Percentiles rank a stretch among this genome's conserved stretches.
Conservation (phyloP, 1,140 invertebrate genomes). For the Drosophila santomea region DNA sequence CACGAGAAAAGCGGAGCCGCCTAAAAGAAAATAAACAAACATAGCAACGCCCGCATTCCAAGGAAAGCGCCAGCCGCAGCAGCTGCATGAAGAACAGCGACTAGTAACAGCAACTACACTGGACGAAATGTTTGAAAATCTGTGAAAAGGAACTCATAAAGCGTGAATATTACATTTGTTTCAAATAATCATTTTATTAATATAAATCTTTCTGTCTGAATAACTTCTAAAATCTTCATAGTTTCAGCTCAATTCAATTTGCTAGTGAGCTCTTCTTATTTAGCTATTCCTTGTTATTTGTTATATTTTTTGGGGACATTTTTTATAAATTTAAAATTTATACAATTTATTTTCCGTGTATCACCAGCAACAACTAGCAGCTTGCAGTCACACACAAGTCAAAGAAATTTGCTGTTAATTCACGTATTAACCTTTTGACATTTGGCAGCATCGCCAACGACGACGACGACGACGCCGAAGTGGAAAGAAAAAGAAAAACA, state of each 20-base stretch:
- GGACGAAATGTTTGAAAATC: neutral
- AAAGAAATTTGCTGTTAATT: conserved; percentile 84
- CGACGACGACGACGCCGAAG: conserved; percentile 27
- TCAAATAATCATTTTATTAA: too few species aligned
- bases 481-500: conserved; percentile 47
- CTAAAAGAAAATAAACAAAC: conserved; percentile 57
- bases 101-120: conserved; percentile 10
- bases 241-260: too few species aligned
- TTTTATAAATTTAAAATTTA: too few species aligned
- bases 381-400: conserved; percentile 76
- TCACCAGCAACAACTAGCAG: conserved; percentile 26
- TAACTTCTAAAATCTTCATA: too few species aligned
- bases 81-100: conserved; percentile 61
- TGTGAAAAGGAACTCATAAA: neutral
- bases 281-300: too few species aligned
- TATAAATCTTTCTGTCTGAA: too few species aligned
- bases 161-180: too few species aligned
- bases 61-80: conserved; percentile 76
- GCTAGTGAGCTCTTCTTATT: too few species aligned
- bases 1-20: conserved; percentile 34
- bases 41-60: conserved; percentile 76
- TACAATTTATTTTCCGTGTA: neutral
- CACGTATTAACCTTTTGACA: conserved; percentile 84
- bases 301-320: too few species aligned
- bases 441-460: conserved; percentile 74